Conservation (phyloP, 2,888 invertebrate genomes). For the Anarsia innoxiella region DNA sequence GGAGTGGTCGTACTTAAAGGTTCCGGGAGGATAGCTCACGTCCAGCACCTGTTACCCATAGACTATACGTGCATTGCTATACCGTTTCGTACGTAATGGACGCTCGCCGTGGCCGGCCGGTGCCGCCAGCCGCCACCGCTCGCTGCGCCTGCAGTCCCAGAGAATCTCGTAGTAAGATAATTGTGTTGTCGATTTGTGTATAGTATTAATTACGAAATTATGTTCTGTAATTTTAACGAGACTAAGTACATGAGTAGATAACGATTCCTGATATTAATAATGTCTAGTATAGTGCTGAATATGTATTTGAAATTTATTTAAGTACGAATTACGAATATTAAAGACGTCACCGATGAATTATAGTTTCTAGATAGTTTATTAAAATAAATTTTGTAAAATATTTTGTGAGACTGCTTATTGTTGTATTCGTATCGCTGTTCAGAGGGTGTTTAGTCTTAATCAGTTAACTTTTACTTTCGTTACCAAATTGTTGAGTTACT, state of each 20-base stretch:
- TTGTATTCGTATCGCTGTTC: constrained; percentile 71
- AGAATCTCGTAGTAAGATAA: constrained; percentile 69
- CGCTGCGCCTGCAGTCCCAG: constrained; percentile 61
- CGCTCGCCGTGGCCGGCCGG: constrained; percentile 44
- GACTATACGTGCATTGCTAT: constrained; percentile 47
- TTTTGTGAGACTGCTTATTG: constrained; percentile 76
- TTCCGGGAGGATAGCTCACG: constrained; percentile 41
- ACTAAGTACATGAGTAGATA: constrained; percentile 71
- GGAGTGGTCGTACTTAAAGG: constrained; percentile 60
- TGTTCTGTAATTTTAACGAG: constrained; percentile 72
- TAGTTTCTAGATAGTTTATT: constrained; percentile 72
- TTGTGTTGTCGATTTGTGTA: constrained; percentile 74
- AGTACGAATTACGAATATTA: constrained; percentile 60
- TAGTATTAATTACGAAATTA: constrained; percentile 73
- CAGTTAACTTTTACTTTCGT: constrained; percentile 70
- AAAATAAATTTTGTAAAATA: constrained; percentile 67
- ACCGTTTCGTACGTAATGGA: constrained; percentile 61
- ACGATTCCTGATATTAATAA: constrained; percentile 73
- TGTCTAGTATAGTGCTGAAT: constrained; percentile 67
- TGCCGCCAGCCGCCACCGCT: no score
- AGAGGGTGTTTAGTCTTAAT: constrained; percentile 58
- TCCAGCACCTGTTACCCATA: constrained; percentile 46
- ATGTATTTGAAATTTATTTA: constrained; percentile 69
- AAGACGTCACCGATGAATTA: constrained; percentile 65
- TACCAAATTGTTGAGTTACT: constrained; percentile 73